A percentile compares a stretch with the other conserved stretches of the same genome.
Conservation (phyloP, 2,888 invertebrate species). For the Amiota communis region DNA sequence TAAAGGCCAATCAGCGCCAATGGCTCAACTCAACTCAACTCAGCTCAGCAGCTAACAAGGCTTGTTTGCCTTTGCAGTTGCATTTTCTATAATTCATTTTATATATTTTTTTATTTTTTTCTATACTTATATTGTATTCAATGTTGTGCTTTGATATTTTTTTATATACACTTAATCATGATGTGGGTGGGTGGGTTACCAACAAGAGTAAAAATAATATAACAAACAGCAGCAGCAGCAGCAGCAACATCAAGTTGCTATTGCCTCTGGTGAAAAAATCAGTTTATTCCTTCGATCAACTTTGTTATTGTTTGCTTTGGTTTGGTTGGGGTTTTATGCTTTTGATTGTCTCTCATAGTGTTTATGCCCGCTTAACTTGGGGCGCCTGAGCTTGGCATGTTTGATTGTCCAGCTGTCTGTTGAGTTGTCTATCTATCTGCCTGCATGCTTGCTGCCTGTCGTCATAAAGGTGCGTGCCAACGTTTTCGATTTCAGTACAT, state of each 20-base stretch:
- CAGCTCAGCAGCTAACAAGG: slow-evolving; percentile 38
- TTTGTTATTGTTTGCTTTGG: not conserved
- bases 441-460: slow-evolving; percentile 19
- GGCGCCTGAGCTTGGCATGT: not conserved
- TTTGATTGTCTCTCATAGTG: too few species aligned
- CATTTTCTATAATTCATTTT: slow-evolving; percentile 33
- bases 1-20: slow-evolving; percentile 17
- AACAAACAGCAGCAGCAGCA: slow-evolving; percentile 14
- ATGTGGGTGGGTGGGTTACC: slow-evolving; percentile 64
- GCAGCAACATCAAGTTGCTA: slow-evolving; percentile 1
- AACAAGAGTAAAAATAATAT: not conserved
- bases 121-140: slow-evolving; percentile 42
- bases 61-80: slow-evolving; percentile 27
- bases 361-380: too few species aligned
- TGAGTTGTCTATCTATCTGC: slow-evolving; percentile 28
- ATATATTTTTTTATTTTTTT: slow-evolving; percentile 24
- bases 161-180: slow-evolving; percentile 62
- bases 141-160: slow-evolving; percentile 51
- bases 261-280: slow-evolving; percentile 4
- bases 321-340: too few species aligned
- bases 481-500: slow-evolving; percentile 35
- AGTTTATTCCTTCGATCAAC: not conserved
- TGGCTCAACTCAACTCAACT: slow-evolving; percentile 1
- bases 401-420: not conserved
- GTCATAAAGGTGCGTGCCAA: slow-evolving; percentile 32